phyloP scores from a whole-genome alignment of 2,888 invertebrate genomes.

The Epinotia demarniana region DNA sequence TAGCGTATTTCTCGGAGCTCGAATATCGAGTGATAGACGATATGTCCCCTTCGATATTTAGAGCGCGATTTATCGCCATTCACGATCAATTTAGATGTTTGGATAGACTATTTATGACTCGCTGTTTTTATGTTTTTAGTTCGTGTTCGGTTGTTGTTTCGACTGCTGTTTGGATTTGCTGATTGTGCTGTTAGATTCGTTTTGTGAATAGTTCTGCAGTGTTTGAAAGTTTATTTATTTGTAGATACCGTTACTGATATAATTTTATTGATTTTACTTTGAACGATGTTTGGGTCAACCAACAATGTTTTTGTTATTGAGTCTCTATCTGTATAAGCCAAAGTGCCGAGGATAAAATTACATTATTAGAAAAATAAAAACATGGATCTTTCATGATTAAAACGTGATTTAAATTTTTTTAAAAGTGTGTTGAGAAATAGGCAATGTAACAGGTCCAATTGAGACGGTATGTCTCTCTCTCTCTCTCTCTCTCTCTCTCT shows the following conservation, averaged over 20 bases:
- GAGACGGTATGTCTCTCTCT: too few relatives aligned
- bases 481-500: too few relatives aligned
- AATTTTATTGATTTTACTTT: too few relatives aligned
- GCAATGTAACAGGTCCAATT: too few relatives aligned
- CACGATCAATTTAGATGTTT: slow-evolving; percentile 17
- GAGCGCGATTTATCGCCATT: slow-evolving; percentile 20
- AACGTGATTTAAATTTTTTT: too few relatives aligned
- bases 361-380: too few relatives aligned
- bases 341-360: too few relatives aligned
- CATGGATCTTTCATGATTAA: too few relatives aligned
- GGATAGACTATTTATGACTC: slow-evolving; percentile 7
- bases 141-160: slow-evolving; percentile 3
- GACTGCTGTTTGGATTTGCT: slow-evolving; percentile 1
- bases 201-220: background rate
- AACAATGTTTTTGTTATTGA: too few relatives aligned
- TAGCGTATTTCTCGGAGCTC: background rate
- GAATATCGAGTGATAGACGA: slow-evolving; percentile 34
- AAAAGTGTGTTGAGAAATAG: too few relatives aligned
- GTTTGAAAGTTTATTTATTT: background rate
- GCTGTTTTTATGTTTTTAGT: slow-evolving; percentile 15
- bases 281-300: too few relatives aligned
- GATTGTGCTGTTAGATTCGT: background rate
- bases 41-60: slow-evolving; percentile 15
- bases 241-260: background rate
- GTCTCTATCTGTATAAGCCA: too few relatives aligned